Evolutionary conservation across 2,888 invertebrate genomes (phyloP), one percentile per base, ranked within the genome.

Genomic region (Ditylenchus weischeri): DNA sequence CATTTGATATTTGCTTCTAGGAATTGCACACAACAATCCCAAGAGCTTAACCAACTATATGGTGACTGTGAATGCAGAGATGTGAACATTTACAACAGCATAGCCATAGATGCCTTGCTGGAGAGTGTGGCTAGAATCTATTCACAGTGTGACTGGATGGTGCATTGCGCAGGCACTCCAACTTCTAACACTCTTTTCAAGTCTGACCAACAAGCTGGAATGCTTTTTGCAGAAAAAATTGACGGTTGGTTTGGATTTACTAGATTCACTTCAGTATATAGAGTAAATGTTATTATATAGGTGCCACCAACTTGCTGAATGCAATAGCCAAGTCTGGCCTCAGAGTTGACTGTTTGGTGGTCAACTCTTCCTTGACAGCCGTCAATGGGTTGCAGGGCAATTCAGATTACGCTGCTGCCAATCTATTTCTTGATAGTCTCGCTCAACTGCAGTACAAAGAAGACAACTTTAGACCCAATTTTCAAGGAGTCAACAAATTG

Each of bases 331-430:
- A 69, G n/a, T 43, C 29, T 3, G 38, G 58, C 0, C 62, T 69
- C 4, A 11, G 35, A 4, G 69, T 78, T 0, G 69, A 71, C 7
- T 69, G 70, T 10, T 68, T 76, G 8, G 67, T 79, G 13, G 60
- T 74, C 35, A 70, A 69, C 6, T 78, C 79, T 15, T 79, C 79
- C 0, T 57, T 79, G 36, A 75, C 73, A 47, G 72, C 75, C 8
- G 49, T 76, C 15, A 64, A 75, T 0, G 73, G 76, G n/a, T 54
- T 79, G 0, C 72, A 75, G 36, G 77, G 77, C 19, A 74, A 72
- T 36, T 70, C 69, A 21, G 75, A 77, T 50, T 79, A 79, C 60
- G 73, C 76, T 0, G 66, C 77, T 54, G 76, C 76, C 23, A 79
- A 79, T 58, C 59, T 66, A 21, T 79, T 70, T 62, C 64, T 77